Evolutionary conservation across 2,797 vertebrate genomes (phyloP).

Genomic region (Rhinophrynus dorsalis): DNA sequence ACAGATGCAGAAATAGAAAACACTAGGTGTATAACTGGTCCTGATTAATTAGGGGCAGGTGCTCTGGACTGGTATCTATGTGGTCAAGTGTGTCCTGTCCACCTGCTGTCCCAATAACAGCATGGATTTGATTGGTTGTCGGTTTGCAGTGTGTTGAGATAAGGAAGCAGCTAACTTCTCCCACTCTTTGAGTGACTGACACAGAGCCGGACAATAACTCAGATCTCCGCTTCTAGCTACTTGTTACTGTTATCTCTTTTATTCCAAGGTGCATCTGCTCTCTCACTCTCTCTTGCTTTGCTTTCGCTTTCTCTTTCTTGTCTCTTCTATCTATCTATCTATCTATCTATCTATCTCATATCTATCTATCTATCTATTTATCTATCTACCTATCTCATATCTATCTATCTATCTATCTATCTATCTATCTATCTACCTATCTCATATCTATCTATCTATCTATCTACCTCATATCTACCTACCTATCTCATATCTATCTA

Average conservation of each 20-base stretch:
- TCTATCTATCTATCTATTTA: no score
- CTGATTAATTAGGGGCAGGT: no score
- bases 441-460: no score
- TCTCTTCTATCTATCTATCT: background rate
- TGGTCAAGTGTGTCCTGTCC: constrained; percentile 50
- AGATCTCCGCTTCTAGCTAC: background rate
- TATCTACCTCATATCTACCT: no score
- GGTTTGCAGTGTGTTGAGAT: constrained; percentile 33
- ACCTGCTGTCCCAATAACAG: constrained; percentile 47
- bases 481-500: no score
- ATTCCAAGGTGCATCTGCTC: background rate
- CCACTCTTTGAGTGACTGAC: constrained; percentile 7
- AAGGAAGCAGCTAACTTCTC: constrained; percentile 15
- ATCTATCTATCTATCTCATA: no score
- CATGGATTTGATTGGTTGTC: constrained; percentile 18
- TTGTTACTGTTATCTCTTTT: background rate
- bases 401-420: no score
- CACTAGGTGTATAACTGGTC: no score
- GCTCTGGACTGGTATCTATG: no score
- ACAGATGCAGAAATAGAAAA: background rate
- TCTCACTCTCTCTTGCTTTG: background rate
- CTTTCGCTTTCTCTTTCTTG: background rate
- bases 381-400: no score
- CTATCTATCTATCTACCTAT: no score
- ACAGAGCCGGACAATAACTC: background rate